A percentile compares a stretch with the other conserved stretches of the same genome.
Conservation (phyloP, 2,797 vertebrate species). For the Carcharodon carcharias region DNA sequence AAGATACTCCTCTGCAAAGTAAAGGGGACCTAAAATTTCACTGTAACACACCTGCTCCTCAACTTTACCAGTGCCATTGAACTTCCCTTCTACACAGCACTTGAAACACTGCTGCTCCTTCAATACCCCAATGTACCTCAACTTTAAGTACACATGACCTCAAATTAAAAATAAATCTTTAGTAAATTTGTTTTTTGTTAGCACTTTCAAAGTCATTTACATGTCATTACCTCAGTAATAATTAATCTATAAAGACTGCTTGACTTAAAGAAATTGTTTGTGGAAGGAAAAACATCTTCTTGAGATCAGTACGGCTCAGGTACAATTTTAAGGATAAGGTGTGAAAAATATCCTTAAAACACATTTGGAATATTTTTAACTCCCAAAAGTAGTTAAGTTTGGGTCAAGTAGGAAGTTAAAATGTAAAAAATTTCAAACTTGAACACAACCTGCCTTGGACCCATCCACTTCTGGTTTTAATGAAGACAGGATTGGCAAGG, state of each 20-base stretch:
- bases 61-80: neutral
- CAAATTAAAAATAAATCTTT: neutral
- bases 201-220: neutral
- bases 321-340: neutral
- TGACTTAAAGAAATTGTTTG: neutral
- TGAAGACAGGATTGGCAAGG: too few relatives aligned
- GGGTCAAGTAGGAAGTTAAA: too few relatives aligned
- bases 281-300: too few relatives aligned
- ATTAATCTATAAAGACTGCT: neutral
- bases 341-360: neutral
- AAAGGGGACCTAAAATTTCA: neutral
- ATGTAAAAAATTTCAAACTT: too few relatives aligned
- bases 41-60: neutral
- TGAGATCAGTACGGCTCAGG: too few relatives aligned
- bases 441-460: too few relatives aligned
- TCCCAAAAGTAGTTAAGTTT: too few relatives aligned
- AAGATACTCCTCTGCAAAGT: neutral
- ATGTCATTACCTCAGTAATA: neutral
- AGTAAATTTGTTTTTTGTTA: too few relatives aligned
- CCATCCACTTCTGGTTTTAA: too few relatives aligned
- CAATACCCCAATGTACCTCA: neutral
- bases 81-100: neutral
- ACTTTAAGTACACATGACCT: too few relatives aligned
- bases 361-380: neutral
- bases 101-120: neutral